A percentile compares a stretch with the other conserved stretches of the same genome.
Conservation (phyloP, 2,888 invertebrate species). For the Micropterix aruncella region DNA sequence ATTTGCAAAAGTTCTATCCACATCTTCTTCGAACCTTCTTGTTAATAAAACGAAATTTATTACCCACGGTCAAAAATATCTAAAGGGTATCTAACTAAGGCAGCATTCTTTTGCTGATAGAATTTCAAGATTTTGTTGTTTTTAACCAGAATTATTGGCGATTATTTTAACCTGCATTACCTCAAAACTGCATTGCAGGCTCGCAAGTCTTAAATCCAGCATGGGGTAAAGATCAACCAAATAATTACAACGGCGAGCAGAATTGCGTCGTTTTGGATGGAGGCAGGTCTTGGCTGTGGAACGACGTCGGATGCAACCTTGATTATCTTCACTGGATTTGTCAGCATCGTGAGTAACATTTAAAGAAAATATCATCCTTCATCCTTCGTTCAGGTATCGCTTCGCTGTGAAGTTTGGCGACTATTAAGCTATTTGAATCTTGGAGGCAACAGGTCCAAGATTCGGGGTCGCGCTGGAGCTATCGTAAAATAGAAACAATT, state of each 20-base stretch:
- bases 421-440: too few relatives aligned
- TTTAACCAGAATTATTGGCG: neutral
- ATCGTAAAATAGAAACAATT: too few relatives aligned
- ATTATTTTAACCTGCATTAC: too few relatives aligned
- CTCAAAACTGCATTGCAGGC: slow-evolving; percentile 43
- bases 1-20: too few relatives aligned
- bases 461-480: too few relatives aligned
- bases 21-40: too few relatives aligned
- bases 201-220: slow-evolving; percentile 64
- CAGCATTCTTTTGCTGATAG: neutral
- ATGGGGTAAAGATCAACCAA: slow-evolving; percentile 91
- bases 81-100: neutral
- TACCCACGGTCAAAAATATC: too few relatives aligned
- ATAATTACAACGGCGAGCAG: slow-evolving; percentile 91
- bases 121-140: neutral
- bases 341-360: slow-evolving; percentile 72
- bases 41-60: too few relatives aligned
- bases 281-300: slow-evolving; percentile 83
- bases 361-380: too few relatives aligned
- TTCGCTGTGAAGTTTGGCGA: too few relatives aligned
- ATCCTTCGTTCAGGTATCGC: too few relatives aligned
- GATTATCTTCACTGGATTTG: slow-evolving; percentile 91
- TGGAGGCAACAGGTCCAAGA: too few relatives aligned
- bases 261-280: slow-evolving; percentile 91
- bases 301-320: slow-evolving; percentile 86